Base-by-base conservation (phyloP, 2,888 invertebrate species). In the Drosophila merina region DNA sequence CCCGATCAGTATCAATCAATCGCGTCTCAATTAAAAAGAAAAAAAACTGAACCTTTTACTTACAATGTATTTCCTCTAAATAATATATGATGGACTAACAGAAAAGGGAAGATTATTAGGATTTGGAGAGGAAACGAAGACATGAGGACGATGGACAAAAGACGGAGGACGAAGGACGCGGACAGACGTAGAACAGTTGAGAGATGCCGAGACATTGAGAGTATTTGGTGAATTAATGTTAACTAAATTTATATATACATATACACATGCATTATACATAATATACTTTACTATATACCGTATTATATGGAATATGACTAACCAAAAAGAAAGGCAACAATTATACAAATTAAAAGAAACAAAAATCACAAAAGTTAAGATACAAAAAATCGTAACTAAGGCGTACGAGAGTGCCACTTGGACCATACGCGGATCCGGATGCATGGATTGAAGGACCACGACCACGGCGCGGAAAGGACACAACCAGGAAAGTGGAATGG, bases 181-280 rank as follows among this genome's bases (percentile, higher is more conserved):
- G 20, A 20, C 20, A 20, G 20, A 20, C 14, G 14, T 14, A 14
- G 14, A 14, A 8, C 12, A 20, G 25, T 33, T 33, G 33, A 33
- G 47, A 40, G 26, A 20, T 48, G 36, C 54, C 52, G 54, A 54
- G 62, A 58, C 66, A 83, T 79, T 71, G 57, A 66, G 36, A 66
- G 57, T 68, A 57, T 63, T 83, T 72, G 57, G 81, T 72, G 56
- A 79, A 79, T 72, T 83, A 83, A 83, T 83, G 83, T 83, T 83
- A 83, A 86, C 86, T 83, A 83, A 83, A 80, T 83, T 83, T 83
- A 83, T 81, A 86, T 83, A 83, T 66, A 79, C 74, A 78, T 77
- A 82, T 73, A 85, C 76, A 79, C 60, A 76, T 45, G 54, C 64
- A 66, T 66, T 66, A 66, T 69, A 69, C 60, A 69, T 69, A 69